phyloP scores from a whole-genome alignment of 2,888 invertebrate species.

The Pristionchus fissidentatus region DNA sequence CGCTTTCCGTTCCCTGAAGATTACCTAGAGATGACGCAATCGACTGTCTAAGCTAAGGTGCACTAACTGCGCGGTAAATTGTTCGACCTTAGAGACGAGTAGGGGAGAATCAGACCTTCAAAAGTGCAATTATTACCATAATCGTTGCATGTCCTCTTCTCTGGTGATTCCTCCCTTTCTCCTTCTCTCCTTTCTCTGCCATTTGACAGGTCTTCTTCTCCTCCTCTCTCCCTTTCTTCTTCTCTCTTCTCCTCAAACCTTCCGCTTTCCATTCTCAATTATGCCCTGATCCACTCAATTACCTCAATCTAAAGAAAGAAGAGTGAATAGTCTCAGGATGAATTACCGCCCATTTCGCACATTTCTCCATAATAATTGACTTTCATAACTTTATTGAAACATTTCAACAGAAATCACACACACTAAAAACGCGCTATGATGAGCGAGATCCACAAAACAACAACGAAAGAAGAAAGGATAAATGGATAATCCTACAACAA shows the following conservation, averaged over 20 bases:
- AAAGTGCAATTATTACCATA: slow-evolving; percentile 12
- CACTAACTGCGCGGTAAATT: background rate
- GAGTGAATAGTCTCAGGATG: background rate
- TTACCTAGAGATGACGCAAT: background rate
- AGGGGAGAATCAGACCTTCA: background rate
- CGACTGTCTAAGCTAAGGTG: background rate
- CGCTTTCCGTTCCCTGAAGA: background rate
- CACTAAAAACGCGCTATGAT: slow-evolving; percentile 1
- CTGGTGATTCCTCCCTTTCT: background rate
- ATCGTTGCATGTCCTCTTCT: background rate
- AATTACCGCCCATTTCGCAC: background rate
- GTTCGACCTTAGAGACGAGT: background rate
- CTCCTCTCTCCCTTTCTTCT: slow-evolving; percentile 13
- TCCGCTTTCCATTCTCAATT: slow-evolving; percentile 4
- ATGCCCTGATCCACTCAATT: slow-evolving; percentile 15
- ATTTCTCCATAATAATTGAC: background rate
- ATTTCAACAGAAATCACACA: background rate
- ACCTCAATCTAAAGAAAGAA: background rate
- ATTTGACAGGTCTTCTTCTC: background rate
- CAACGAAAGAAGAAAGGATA: background rate
- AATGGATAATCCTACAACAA: slow-evolving; percentile 18
- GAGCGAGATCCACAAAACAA: slow-evolving; percentile 20
- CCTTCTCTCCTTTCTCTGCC: background rate
- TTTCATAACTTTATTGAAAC: background rate
- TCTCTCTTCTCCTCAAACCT: background rate